Evolutionary conservation across 2,888 invertebrate species (phyloP).

Genomic region (Clitarchus hookeri): DNA sequence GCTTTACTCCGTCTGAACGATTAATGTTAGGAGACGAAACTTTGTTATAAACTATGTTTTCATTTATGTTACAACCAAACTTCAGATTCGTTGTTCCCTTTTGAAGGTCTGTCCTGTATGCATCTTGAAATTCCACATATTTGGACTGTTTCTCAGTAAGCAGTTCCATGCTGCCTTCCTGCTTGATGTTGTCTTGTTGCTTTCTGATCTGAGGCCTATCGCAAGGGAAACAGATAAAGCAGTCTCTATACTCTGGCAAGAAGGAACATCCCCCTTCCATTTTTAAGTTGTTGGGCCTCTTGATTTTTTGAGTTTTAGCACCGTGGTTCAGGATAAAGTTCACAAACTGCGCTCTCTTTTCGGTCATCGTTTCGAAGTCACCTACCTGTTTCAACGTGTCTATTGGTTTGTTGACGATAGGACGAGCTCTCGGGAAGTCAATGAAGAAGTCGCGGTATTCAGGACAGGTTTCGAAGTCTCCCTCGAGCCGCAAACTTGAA

Average conservation of each 20-base stretch:
- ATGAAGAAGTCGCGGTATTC: slow-evolving; percentile 56
- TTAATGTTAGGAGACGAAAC: no score
- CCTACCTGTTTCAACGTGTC: slow-evolving; percentile 40
- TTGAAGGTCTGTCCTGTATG: not conserved
- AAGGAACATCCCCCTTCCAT: slow-evolving; percentile 56
- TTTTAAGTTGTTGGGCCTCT: slow-evolving; percentile 55
- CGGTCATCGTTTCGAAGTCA: slow-evolving; percentile 24
- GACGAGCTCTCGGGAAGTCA: slow-evolving; percentile 57
- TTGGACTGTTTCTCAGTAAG: slow-evolving; percentile 30
- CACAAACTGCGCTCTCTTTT: slow-evolving; percentile 31
- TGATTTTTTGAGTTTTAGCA: slow-evolving; percentile 52
- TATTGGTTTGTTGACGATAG: slow-evolving; percentile 53
- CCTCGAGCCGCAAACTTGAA: slow-evolving; percentile 31
- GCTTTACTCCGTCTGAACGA: not conserved
- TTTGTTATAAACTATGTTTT: no score
- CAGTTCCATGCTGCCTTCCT: slow-evolving; percentile 33
- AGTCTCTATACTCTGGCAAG: slow-evolving; percentile 56
- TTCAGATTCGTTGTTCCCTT: not conserved
- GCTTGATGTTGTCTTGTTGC: slow-evolving; percentile 31
- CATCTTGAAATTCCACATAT: slow-evolving; percentile 1
- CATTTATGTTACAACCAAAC: not conserved
- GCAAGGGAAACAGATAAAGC: slow-evolving; percentile 54
- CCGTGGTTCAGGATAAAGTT: slow-evolving; percentile 11
- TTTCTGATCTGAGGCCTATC: slow-evolving; percentile 29
- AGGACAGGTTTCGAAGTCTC: slow-evolving; percentile 47